A percentile compares a stretch with the other conserved stretches of the same genome.
Conservation (phyloP, 1,140 invertebrate genomes). For the Eurosta solidaginis region DNA sequence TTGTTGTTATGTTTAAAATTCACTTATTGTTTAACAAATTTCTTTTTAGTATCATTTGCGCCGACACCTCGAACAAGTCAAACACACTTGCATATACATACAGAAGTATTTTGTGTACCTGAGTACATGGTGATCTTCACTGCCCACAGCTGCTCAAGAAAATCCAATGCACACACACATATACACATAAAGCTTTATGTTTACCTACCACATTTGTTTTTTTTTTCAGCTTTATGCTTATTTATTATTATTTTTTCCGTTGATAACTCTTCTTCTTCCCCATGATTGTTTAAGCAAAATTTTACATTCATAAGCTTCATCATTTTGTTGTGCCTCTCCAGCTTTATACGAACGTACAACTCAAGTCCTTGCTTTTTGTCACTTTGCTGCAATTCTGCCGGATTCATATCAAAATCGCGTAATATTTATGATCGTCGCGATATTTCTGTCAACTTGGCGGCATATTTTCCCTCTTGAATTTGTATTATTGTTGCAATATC, state of each 20-base stretch:
- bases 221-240: not conserved
- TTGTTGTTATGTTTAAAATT: slow-evolving; percentile 17
- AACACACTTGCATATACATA: not conserved
- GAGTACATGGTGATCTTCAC: not conserved
- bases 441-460: slow-evolving; percentile 28
- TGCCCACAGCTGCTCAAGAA: not conserved
- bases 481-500: not conserved
- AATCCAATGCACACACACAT: not conserved
- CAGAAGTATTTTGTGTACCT: too few relatives aligned
- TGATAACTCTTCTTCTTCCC: not conserved
- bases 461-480: slow-evolving; percentile 18
- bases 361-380: not conserved
- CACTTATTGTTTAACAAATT: slow-evolving; percentile 53
- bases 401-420: slow-evolving; percentile 27
- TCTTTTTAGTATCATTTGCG: slow-evolving; percentile 38
- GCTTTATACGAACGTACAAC: not conserved
- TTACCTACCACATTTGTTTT: not conserved
- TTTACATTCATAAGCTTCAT: slow-evolving; percentile 1
- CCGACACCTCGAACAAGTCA: not conserved
- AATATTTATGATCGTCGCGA: slow-evolving; percentile 33
- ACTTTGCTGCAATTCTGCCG: not conserved
- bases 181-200: not conserved
- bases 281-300: slow-evolving; percentile 5
- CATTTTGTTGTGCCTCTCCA: not conserved
- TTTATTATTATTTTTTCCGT: not conserved